A percentile compares a stretch with the other conserved stretches of the same genome.
Evolutionary conservation across 1,140 invertebrate genomes (phyloP).

Genomic region (Eubasilissa regina): DNA sequence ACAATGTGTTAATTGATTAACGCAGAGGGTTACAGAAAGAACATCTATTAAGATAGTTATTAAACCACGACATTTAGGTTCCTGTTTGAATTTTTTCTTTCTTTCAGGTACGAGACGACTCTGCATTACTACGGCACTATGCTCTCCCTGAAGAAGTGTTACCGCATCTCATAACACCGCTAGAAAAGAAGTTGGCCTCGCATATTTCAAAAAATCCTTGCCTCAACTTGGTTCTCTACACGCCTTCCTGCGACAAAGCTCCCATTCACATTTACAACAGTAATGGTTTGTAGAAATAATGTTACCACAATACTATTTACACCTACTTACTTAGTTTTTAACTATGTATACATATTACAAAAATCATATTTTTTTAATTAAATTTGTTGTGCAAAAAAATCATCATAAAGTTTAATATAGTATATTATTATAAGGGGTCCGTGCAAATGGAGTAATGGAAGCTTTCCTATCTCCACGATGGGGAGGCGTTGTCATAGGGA

Average conservation of each 20-base stretch:
- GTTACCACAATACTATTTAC: too few species aligned
- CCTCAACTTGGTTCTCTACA: conserved; percentile 89
- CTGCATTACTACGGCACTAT: conserved; percentile 73
- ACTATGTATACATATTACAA: too few species aligned
- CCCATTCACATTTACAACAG: conserved; percentile 83
- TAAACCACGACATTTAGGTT: too few species aligned
- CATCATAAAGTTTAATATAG: too few species aligned
- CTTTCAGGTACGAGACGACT: conserved; percentile 68
- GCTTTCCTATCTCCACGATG: conserved; percentile 92
- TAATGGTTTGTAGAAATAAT: conserved; percentile 53
- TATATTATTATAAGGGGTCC: conserved; percentile 38
- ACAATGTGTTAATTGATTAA: too few species aligned
- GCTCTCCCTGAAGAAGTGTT: conserved; percentile 77
- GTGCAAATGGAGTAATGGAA: conserved; percentile 69
- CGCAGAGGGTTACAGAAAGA: too few species aligned
- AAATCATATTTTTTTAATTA: neutral
- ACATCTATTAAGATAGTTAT: too few species aligned
- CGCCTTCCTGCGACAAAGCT: conserved; percentile 80
- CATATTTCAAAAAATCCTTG: conserved; percentile 87
- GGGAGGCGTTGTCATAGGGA: conserved; percentile 88
- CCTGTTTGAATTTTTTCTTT: neutral
- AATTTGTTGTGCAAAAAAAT: too few species aligned
- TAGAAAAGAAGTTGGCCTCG: conserved; percentile 89
- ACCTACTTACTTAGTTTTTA: too few species aligned
- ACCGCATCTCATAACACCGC: conserved; percentile 83